Evolutionary conservation across 2,113 vertebrate genomes (phyloP), one percentile per base, ranked within the genome.

Genomic region (Sitta europaea): DNA sequence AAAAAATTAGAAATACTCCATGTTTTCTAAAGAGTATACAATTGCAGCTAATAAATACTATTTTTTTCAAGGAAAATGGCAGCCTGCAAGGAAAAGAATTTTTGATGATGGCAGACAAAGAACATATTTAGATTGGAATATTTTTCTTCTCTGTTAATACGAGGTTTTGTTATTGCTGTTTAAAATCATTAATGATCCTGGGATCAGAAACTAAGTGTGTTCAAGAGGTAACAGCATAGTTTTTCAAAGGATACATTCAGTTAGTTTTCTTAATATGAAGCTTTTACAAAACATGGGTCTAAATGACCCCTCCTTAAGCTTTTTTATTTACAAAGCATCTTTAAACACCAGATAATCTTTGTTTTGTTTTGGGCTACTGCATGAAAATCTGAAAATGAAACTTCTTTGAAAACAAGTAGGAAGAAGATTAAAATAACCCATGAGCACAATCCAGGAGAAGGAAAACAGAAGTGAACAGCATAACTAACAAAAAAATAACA

Each of bases 321-420:
- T 85, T 94, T 79, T 67, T 89, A 82, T 92, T 91, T 94, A 92
- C 53, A 85, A 68, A 95, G 24, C 50, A 76, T 85, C 45, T 95
- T 89, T 79, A 92, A 94, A 89, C 42, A 87, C 14, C 70, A 87
- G 77, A 89, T 58, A 87, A 89, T 82, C 57, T 72, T 78, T 23
- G n/a, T 47, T 80, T 92, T 84, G 47, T 35, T 87, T 94, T 82
- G 45, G 16, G 70, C 74, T 89, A 79, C 86, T 92, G 77, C 50
- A 90, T 53, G 93, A 88, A 92, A 88, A 95, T 83, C 28, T 87
- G 68, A 85, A 96, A 92, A 71, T 47, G 54, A 92, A 91, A 79
- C 70, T 63, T 75, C 23, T 40, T 92, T 79, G 50, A 84, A 89
- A 75, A 5, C 4, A 86, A 92, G 42, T 48, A 84, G 83, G 61